Evolutionary conservation across 2,113 vertebrate genomes (phyloP), one percentile per base, ranked within the genome.

Genomic region (Macquaria ambigua): DNA sequence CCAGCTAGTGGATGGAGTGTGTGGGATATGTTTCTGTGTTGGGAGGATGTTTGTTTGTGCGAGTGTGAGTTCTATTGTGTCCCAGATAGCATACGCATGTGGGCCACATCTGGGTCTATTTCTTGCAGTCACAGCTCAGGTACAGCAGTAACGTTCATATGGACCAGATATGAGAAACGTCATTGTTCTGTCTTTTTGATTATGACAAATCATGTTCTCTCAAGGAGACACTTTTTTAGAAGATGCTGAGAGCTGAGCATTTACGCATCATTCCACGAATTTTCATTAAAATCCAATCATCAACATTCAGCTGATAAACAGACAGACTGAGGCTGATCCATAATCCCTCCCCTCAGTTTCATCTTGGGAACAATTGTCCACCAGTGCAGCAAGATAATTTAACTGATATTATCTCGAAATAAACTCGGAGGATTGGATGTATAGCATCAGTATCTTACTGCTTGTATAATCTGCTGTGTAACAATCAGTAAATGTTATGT

Each of bases 221-320:
- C 46, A 12, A 53, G 21, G 7, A 56, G 28, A 66, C 21, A 11
- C 14, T 20, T 41, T 18, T 34, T 75, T 10, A 69, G 18, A 74
- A 73, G 28, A 66, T 73, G 61, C 55, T n/a, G 0, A n/a, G 10
- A 10, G 76, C 69, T 10, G 76, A 86, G 69, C 3, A 46, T 85
- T 70, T 84, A 37, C 50, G 2, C 81, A 18, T 83, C 77, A 8
- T 59, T 75, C 74, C 66, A 64, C 68, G 72, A 34, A 75, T 87
- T 52, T 84, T 72, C 80, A 92, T 91, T 88, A 85, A 91, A 88
- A 87, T 79, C 84, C 82, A 85, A 89, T 89, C 86, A 80, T 10
- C 87, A 67, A 63, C 77, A 34, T 71, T 70, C 52, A 61, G 66
- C 74, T 87, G 86, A 89, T 90, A 88, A 88, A 90, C 76, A 75